Percentiles rank a stretch among this genome's conserved stretches.
Evolutionary conservation across 2,888 invertebrate genomes (phyloP).

Genomic region (Galerucella calmariensis): DNA sequence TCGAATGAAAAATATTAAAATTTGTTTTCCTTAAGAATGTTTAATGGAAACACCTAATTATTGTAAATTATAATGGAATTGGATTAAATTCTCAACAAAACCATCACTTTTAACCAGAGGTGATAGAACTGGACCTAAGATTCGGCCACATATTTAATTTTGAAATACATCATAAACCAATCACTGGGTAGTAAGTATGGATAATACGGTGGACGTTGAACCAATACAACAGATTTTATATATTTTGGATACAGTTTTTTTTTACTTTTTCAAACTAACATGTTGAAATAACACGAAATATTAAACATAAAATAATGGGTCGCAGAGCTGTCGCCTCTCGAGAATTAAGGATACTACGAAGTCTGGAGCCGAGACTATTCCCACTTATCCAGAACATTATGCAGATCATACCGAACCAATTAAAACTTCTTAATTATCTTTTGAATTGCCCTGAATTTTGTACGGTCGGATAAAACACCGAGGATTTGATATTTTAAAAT

Average conservation of each 20-base stretch:
- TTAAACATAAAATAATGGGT: neutral
- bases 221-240: too few species aligned
- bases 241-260: neutral
- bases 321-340: neutral
- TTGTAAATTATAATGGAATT: too few species aligned
- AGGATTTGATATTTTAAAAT: neutral
- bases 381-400: slow-evolving; percentile 15
- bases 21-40: too few species aligned
- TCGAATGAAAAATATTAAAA: too few species aligned
- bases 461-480: neutral
- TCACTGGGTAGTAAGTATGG: too few species aligned
- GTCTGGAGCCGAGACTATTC: slow-evolving; percentile 1
- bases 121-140: too few species aligned
- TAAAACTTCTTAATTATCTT: slow-evolving; percentile 19
- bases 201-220: too few species aligned
- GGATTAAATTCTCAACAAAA: too few species aligned
- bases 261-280: neutral
- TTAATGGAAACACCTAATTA: too few species aligned
- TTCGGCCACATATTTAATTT: too few species aligned
- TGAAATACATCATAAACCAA: too few species aligned
- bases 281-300: neutral
- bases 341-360: neutral
- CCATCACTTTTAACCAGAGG: too few species aligned
- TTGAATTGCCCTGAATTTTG: slow-evolving; percentile 1
- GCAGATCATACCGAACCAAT: slow-evolving; percentile 16